Percentiles rank a stretch among this genome's conserved stretches.
Evolutionary conservation across 2,113 vertebrate genomes (phyloP).

Genomic region (Nasalis larvatus): DNA sequence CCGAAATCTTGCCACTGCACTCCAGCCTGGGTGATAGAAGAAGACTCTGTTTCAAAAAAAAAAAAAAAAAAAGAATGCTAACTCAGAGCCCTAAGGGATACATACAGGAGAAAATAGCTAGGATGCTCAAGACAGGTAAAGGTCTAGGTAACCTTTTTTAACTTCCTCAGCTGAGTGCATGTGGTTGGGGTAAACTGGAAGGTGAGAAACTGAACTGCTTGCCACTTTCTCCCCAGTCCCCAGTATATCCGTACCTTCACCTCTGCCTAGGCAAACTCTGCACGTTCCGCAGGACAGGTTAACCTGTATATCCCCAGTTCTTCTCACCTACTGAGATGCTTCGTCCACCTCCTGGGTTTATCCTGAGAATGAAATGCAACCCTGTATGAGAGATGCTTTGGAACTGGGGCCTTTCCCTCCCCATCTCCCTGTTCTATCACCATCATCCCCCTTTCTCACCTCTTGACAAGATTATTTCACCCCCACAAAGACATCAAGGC

Average conservation of each 20-base stretch:
- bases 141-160: background rate
- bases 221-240: background rate
- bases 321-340: too few species aligned
- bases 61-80: background rate
- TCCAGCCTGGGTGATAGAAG: too few species aligned
- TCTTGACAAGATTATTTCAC: background rate
- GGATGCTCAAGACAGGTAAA: background rate
- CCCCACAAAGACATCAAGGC: too few species aligned
- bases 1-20: too few species aligned
- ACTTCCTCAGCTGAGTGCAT: background rate
- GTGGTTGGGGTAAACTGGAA: background rate
- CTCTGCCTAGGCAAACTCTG: background rate
- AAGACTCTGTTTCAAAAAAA: too few species aligned
- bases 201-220: background rate
- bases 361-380: background rate
- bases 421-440: background rate
- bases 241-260: rapidly evolving
- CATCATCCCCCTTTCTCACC: too few species aligned
- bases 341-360: background rate
- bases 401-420: background rate
- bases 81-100: background rate
- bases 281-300: background rate
- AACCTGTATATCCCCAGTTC: background rate
- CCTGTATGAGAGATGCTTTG: background rate
- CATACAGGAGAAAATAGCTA: background rate